Conservation (phyloP, 2,888 invertebrate genomes). For the Thecocarcelia acutangulata region DNA sequence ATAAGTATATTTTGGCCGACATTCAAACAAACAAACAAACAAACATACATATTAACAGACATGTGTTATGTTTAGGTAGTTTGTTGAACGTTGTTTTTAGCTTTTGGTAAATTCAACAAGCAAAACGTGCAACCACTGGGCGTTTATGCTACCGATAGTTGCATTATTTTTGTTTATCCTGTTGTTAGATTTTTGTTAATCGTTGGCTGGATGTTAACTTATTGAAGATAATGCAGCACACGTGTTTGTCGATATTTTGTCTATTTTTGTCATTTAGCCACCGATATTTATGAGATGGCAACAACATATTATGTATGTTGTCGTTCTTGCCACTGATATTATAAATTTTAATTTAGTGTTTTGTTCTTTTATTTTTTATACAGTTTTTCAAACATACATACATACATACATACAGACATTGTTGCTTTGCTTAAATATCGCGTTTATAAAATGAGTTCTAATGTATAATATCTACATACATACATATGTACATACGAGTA, state of each 20-base stretch:
- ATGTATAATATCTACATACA: too few species aligned
- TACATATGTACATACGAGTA: too few species aligned
- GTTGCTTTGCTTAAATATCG: not conserved
- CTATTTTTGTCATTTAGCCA: slow-evolving; percentile 34
- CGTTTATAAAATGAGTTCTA: too few species aligned
- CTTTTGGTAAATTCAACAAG: slow-evolving; percentile 42
- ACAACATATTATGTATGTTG: slow-evolving; percentile 17
- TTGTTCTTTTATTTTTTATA: not conserved
- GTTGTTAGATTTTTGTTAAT: slow-evolving; percentile 13
- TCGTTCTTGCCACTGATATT: slow-evolving; percentile 29
- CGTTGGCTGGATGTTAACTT: not conserved
- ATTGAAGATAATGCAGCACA: slow-evolving; percentile 46
- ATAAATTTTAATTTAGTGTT: not conserved
- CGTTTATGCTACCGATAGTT: slow-evolving; percentile 51
- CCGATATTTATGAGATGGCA: slow-evolving; percentile 39
- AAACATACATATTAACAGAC: not conserved
- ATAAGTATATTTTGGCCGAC: not conserved
- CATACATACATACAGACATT: too few species aligned
- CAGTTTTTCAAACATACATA: not conserved
- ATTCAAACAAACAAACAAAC: not conserved
- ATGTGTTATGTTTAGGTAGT: slow-evolving; percentile 24
- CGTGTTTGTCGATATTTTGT: slow-evolving; percentile 44
- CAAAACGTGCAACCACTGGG: slow-evolving; percentile 60
- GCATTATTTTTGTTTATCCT: slow-evolving; percentile 32
- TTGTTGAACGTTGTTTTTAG: slow-evolving; percentile 28